Evolutionary conservation across 2,113 vertebrate species (phyloP).

Genomic region (Balaenoptera acutorostrata): DNA sequence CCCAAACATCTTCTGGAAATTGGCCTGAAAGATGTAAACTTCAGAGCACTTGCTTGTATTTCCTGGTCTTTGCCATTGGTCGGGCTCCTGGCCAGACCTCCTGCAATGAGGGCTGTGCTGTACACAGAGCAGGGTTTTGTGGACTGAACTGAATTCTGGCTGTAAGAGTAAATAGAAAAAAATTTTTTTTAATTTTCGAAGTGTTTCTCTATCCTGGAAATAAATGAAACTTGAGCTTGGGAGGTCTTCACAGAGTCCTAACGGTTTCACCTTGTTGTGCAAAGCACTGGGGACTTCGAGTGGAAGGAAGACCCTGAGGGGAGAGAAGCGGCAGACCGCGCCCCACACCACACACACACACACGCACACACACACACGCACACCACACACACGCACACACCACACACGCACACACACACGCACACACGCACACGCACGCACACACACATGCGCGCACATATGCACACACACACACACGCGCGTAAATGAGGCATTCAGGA

Average conservation of each 20-base stretch:
- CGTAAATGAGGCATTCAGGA: not conserved
- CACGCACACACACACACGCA: no score
- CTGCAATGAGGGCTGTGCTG: accelerated
- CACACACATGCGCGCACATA: no score
- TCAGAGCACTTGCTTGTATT: not conserved
- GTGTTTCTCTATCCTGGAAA: not conserved
- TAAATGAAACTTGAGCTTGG: no score
- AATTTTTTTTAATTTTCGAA: not conserved
- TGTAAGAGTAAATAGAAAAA: not conserved
- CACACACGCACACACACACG: accelerated
- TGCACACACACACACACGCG: no score
- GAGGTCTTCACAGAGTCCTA: not conserved
- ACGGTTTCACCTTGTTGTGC: not conserved
- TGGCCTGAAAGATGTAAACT: not conserved
- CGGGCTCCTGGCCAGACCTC: not conserved
- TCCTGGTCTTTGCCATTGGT: not conserved
- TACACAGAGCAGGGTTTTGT: accelerated
- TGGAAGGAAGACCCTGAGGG: not conserved
- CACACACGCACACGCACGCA: no score
- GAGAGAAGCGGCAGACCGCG: no score
- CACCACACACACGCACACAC: no score
- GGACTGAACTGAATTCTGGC: not conserved
- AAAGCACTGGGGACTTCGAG: not conserved
- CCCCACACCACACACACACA: no score
- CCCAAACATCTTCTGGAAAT: not conserved